Evolutionary conservation across 2,113 vertebrate genomes (phyloP).

Genomic region (Brachypodius melanocephalos): DNA sequence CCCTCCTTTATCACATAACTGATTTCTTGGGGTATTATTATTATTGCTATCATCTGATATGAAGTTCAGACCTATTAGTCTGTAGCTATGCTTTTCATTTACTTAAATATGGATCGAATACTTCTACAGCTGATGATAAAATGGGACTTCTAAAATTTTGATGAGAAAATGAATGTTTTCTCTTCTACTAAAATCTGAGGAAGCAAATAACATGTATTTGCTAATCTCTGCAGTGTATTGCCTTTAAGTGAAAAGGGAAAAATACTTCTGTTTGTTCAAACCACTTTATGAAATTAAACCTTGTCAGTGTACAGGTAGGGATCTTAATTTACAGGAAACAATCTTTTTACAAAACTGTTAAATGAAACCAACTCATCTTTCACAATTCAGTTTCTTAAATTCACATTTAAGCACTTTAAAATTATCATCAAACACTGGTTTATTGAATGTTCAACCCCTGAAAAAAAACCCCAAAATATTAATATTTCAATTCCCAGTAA

Average conservation of each 20-base stretch:
- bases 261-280: background rate
- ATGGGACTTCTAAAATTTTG: background rate
- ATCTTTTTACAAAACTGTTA: background rate
- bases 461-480: fast-evolving
- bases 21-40: background rate
- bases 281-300: background rate
- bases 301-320: background rate
- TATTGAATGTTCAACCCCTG: background rate
- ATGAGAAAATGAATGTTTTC: background rate
- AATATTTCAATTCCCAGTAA: background rate
- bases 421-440: background rate
- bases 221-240: background rate
- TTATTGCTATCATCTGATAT: background rate
- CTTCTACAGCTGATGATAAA: background rate
- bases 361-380: background rate
- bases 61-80: background rate
- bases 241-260: background rate
- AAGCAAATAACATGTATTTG: background rate
- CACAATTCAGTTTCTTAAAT: background rate
- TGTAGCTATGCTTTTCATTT: background rate
- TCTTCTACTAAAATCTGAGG: background rate
- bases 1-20: background rate
- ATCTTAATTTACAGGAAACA: background rate
- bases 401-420: background rate
- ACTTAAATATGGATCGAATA: background rate